Evolutionary conservation across 2,113 vertebrate genomes (phyloP).

Genomic region (Pygathrix nemaeus): DNA sequence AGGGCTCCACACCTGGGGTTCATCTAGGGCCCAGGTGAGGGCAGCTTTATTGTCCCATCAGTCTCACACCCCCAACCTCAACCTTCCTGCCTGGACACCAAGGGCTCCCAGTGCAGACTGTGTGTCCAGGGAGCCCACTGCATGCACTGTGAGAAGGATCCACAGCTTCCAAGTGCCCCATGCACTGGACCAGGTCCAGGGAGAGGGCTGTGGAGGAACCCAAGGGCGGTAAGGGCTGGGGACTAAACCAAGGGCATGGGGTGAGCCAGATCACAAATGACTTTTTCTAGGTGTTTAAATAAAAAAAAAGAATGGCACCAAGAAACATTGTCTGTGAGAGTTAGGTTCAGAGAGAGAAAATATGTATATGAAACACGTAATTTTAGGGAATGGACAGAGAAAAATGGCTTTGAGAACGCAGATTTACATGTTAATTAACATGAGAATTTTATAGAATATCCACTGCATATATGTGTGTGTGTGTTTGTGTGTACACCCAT

Average conservation of each 20-base stretch:
- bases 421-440: neutral
- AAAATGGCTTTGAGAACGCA: neutral
- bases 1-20: neutral
- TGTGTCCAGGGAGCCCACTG: rapidly evolving
- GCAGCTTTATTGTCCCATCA: rapidly evolving
- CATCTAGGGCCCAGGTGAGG: neutral
- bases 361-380: neutral
- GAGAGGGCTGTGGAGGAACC: no score
- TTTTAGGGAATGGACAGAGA: neutral
- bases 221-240: rapidly evolving
- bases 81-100: rapidly evolving
- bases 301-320: neutral
- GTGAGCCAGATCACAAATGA: neutral
- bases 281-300: neutral
- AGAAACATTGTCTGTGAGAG: neutral
- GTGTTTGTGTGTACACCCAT: neutral
- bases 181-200: neutral
- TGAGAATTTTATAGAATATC: neutral
- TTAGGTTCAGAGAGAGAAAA: no score
- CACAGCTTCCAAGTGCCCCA: rapidly evolving
- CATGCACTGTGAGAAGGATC: rapidly evolving
- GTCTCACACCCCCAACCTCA: rapidly evolving
- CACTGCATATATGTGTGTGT: neutral
- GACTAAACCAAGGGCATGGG: rapidly evolving
- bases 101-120: neutral